Conservation (phyloP, 2,797 vertebrate species). For the Sciurus carolinensis region DNA sequence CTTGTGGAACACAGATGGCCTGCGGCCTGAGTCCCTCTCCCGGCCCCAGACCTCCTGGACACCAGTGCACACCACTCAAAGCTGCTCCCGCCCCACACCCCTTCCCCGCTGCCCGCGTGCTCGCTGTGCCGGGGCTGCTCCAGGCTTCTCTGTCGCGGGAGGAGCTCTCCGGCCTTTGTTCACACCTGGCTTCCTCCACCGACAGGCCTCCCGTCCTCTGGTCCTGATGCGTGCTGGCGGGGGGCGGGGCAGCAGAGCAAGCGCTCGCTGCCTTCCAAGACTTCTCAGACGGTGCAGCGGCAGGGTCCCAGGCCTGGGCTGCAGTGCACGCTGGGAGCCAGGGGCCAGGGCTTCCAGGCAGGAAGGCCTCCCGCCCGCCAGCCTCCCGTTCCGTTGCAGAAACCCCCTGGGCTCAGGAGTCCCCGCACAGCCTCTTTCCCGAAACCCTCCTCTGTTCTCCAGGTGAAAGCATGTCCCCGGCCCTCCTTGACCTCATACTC, state of each 20-base stretch:
- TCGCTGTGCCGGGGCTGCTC: neutral
- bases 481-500: neutral
- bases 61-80: neutral
- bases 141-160: too few relatives aligned
- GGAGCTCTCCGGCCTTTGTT: neutral
- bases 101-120: fast-evolving
- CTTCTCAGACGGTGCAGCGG: neutral
- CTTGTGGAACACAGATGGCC: neutral
- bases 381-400: neutral
- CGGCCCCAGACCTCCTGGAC: neutral
- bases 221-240: too few relatives aligned
- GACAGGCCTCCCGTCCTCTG: neutral
- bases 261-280: neutral
- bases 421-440: neutral
- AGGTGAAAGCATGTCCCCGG: neutral
- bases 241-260: neutral
- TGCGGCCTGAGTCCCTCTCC: neutral
- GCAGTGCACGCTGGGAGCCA: fast-evolving
- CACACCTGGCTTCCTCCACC: neutral
- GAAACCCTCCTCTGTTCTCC: neutral
- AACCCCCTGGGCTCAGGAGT: neutral
- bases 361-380: neutral
- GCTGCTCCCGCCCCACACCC: neutral
- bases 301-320: neutral
- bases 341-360: fast-evolving